Percentiles rank a stretch among this genome's conserved stretches.
Conservation (phyloP, 2,888 invertebrate species). For the Drosophila mercatorum region DNA sequence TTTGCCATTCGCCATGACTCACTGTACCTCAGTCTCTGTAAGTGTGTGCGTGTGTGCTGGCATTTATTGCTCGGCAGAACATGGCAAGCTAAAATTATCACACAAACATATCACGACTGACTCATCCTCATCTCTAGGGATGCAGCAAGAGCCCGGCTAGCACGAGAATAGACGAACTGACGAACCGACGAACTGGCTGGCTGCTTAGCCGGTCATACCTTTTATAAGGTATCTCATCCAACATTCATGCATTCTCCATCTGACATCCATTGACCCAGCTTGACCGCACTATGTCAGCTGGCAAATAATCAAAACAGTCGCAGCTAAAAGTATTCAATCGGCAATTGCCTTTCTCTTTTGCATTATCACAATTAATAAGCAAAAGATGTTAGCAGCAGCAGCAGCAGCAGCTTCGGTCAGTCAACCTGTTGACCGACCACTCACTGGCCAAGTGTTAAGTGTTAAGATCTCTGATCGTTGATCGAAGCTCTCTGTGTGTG, state of each 20-base stretch:
- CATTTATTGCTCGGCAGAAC: slow-evolving; percentile 52
- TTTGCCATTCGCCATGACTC: slow-evolving; percentile 44
- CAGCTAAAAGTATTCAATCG: slow-evolving; percentile 19
- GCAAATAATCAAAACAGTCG: slow-evolving; percentile 7
- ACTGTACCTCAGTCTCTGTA: slow-evolving; percentile 5
- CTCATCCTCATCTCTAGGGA: slow-evolving; percentile 33
- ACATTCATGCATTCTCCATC: not conserved
- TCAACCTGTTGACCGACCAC: slow-evolving; percentile 45
- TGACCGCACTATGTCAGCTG: slow-evolving; percentile 18
- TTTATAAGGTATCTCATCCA: not conserved
- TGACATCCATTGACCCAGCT: not conserved
- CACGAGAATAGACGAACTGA: not conserved
- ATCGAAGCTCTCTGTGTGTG: slow-evolving; percentile 6
- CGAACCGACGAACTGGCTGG: not conserved
- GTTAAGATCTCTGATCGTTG: slow-evolving; percentile 20
- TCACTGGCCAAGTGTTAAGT: slow-evolving; percentile 29
- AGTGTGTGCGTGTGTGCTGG: slow-evolving; percentile 15
- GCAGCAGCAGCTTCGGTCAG: slow-evolving; percentile 24
- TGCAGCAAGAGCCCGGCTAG: slow-evolving; percentile 12
- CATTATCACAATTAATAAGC: slow-evolving; percentile 29
- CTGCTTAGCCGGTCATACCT: not conserved
- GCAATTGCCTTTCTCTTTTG: slow-evolving; percentile 47
- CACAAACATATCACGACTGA: slow-evolving; percentile 36
- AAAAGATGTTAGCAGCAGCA: slow-evolving; percentile 10
- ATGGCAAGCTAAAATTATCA: slow-evolving; percentile 51